These are phyloP conservation scores for Misgurnus anguillicaudatus DNA, from an alignment of 2,113 vertebrate species.

Conservation along the genomic window DNA sequence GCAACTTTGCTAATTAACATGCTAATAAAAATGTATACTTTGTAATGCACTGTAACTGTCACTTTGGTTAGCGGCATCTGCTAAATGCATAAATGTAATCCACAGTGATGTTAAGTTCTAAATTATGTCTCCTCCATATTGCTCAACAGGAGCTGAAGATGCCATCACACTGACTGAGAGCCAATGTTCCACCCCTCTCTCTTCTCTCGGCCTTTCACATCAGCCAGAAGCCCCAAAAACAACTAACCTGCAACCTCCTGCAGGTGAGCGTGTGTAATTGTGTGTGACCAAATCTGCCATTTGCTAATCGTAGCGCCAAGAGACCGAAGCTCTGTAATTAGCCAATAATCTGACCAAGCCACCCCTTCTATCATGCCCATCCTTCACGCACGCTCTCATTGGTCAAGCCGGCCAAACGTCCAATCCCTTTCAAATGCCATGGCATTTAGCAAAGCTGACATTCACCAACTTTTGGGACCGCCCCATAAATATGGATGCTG, in stretches of 20 bases:
- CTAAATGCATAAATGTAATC: no score
- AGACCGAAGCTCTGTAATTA: slow-evolving; percentile 64
- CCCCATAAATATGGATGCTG: slow-evolving; percentile 75
- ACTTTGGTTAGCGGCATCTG: no score
- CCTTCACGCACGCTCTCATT: slow-evolving; percentile 62
- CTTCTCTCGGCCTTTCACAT: slow-evolving; percentile 61
- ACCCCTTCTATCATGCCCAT: slow-evolving; percentile 59
- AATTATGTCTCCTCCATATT: slow-evolving; percentile 19
- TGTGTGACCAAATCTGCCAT: slow-evolving; percentile 55
- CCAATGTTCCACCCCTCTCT: slow-evolving; percentile 73
- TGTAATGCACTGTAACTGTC: no score
- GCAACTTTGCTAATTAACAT: no score
- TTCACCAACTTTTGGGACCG: slow-evolving; percentile 74
- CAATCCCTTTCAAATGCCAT: slow-evolving; percentile 78
- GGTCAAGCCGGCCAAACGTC: slow-evolving; percentile 62
- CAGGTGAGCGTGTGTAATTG: slow-evolving; percentile 70
- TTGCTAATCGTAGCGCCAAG: slow-evolving; percentile 58
- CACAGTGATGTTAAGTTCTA: no score
- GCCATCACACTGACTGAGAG: slow-evolving; percentile 72
- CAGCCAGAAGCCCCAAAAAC: slow-evolving; percentile 60
- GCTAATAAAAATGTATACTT: no score
- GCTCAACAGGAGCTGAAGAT: slow-evolving; percentile 80
- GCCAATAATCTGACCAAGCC: slow-evolving; percentile 46
- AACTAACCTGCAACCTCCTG: slow-evolving; percentile 59
- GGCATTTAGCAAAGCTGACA: slow-evolving; percentile 85